Base-by-base conservation (phyloP, 2,113 vertebrate genomes). In the Narcine bancroftii region DNA sequence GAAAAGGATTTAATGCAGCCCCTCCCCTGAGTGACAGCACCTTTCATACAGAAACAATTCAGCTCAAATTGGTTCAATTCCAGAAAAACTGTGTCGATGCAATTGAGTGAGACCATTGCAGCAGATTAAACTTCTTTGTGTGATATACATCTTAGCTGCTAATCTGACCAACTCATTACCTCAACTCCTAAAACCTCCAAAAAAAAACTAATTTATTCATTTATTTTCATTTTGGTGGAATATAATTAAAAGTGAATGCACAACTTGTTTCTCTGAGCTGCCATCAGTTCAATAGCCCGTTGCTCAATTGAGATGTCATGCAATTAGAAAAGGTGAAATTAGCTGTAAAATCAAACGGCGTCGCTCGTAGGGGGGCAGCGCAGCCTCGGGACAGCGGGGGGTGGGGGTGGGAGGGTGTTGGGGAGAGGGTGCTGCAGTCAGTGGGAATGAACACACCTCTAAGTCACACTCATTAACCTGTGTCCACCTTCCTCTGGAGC, bases 31-130 rank as follows among this genome's bases (percentile, higher is more conserved):
- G 53, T 33, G 39, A 53, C n/a, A 24, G 53, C 53, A 60, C 1
- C 53, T 79, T 87, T 33, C 15, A n/a, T 21, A 87, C 33, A 63
- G 36, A 87, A 87, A 87, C 81, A 87, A 60, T 21, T 33, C 4
- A 60, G 81, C 81, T 36, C 81, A 87, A 87, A 87, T 87, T 87
- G 81, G 81, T 87, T 85, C 53, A 87, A 60, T 87, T 87, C 3
- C 33, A 21, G 53, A 6, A 17, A 87, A 87, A 63, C 81, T 36
- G 15, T 13, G 17, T 33, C 7, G 33, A 21, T 87, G 81, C 81
- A 87, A 87, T 60, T 60, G 33, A 87, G 81, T 87, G 53, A 15
- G 21, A 63, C 53, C 15, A 60, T 24, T 63, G 19, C 81, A 87
- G 53, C 21, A 33, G 29, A 87, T 87, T 87, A 36, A 87, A n/a